These are phyloP conservation scores for Myrmecobius fasciatus DNA, from an alignment of 2,113 vertebrate genomes.

Conservation along the genomic window DNA sequence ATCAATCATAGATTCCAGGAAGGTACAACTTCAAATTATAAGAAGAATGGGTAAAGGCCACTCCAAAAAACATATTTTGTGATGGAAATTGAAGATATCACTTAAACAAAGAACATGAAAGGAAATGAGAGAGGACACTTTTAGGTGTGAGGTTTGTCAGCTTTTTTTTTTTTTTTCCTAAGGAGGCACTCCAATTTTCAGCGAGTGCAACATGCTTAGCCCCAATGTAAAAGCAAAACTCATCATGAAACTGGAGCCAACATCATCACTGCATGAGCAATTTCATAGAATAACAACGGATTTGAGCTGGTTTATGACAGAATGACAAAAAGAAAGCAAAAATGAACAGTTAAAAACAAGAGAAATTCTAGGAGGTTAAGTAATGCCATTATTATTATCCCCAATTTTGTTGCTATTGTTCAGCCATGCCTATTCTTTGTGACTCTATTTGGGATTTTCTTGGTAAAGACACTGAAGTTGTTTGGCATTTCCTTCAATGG, in stretches of 20 bases:
- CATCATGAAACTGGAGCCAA: conserved; percentile 77
- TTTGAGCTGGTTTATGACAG: conserved; percentile 55
- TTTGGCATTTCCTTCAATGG: background rate
- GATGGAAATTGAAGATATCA: conserved; percentile 64
- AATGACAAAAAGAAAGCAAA: conserved; percentile 68
- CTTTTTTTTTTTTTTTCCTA: conserved; percentile 66
- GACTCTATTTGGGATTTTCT: background rate
- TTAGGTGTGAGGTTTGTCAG: conserved; percentile 64
- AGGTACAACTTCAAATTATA: background rate
- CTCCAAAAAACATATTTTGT: conserved; percentile 46
- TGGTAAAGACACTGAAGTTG: background rate
- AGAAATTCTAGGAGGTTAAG: background rate
- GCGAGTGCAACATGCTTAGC: conserved; percentile 19
- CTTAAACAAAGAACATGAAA: conserved; percentile 71
- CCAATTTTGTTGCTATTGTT: background rate
- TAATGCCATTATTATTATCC: background rate
- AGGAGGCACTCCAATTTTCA: conserved; percentile 60
- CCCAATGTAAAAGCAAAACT: conserved; percentile 67
- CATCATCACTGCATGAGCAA: conserved; percentile 64
- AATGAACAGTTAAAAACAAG: conserved; percentile 41
- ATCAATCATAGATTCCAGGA: background rate
- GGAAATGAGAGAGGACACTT: conserved; percentile 71
- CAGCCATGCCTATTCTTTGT: background rate
- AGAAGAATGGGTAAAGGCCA: background rate
- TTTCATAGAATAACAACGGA: conserved; percentile 71